Conservation (phyloP, 2,888 invertebrate genomes). For the Tryphoninae sp. region DNA sequence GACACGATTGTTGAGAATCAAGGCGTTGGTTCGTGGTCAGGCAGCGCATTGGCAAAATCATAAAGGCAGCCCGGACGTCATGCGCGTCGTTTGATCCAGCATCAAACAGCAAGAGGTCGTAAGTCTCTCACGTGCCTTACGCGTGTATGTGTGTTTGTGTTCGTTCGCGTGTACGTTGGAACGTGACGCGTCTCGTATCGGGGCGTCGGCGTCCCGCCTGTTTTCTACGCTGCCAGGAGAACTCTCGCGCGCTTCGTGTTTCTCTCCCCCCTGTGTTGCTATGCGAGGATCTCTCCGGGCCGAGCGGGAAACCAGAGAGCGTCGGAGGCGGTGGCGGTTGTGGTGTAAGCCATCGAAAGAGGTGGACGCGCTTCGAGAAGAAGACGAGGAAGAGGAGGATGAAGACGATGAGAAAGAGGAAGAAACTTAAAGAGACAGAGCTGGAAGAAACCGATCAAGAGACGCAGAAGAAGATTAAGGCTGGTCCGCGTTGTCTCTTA, state of each 20-base stretch:
- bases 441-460: conserved; percentile 29
- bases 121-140: conserved; percentile 24
- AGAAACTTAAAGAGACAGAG: conserved; percentile 8
- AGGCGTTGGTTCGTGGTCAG: background rate
- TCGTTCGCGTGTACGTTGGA: conserved; percentile 38
- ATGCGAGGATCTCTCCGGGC: conserved; percentile 55
- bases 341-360: conserved; percentile 39
- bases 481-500: conserved; percentile 47
- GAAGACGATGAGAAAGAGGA: conserved; percentile 22
- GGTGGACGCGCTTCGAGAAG: conserved; percentile 28
- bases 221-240: conserved; percentile 57
- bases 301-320: conserved; percentile 40
- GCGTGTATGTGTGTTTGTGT: conserved; percentile 8
- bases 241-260: conserved; percentile 32
- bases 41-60: conserved; percentile 37
- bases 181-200: conserved; percentile 60
- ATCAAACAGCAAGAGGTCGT: conserved; percentile 47
- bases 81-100: conserved; percentile 29
- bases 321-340: conserved; percentile 47
- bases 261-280: conserved; percentile 58
- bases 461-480: conserved; percentile 57
- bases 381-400: conserved; percentile 2
- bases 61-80: conserved; percentile 1
- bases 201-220: conserved; percentile 61
- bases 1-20: background rate